Evolutionary conservation across 2,888 invertebrate species (phyloP), one percentile per base, ranked within the genome.

Genomic region (Microplitis manilae): DNA sequence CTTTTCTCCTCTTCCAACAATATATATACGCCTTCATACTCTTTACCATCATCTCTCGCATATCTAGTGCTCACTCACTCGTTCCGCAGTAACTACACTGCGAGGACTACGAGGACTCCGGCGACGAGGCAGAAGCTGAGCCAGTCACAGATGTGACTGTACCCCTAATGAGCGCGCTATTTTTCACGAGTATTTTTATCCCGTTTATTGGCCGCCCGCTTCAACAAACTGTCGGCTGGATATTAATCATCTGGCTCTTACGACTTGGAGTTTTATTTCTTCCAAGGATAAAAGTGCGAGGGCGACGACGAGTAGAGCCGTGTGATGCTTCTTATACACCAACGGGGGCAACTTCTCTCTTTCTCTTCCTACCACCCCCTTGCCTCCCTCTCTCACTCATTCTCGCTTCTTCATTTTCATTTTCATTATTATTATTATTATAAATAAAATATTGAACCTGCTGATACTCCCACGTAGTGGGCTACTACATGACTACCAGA

Each of bases 141-240:
- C 83, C 83, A 87, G 87, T 88, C 89, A 85, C 90, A 90, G 89
- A 88, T 90, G 90, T 89, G 89, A 88, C 89, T 88, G 87, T 87
- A 86, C 86, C 88, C 89, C 88, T 90, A 90, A 90, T 90, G 90
- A 90, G 90, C 88, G 85, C 87, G 88, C 89, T 88, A 90, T 90
- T 90, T 90, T 90, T 90, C 90, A 90, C 89, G 88, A 89, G 89
- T 86, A 89, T 89, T 90, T 90, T 90, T 90, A 90, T 90, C 89
- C 90, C 89, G 90, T 90, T 90, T 90, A 90, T 90, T 89, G 89
- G 90, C 88, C 88, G 87, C 84, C 82, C 86, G 87, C 87, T 90
- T 89, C 89, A 88, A 50, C 88, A 86, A 88, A 87, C 90, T 90
- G 90, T 90, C 90, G 87, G 89, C 89, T 85, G 88, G 87, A 89